Evolutionary conservation across 2,113 vertebrate species (phyloP).

Genomic region (Fregata magnificens): DNA sequence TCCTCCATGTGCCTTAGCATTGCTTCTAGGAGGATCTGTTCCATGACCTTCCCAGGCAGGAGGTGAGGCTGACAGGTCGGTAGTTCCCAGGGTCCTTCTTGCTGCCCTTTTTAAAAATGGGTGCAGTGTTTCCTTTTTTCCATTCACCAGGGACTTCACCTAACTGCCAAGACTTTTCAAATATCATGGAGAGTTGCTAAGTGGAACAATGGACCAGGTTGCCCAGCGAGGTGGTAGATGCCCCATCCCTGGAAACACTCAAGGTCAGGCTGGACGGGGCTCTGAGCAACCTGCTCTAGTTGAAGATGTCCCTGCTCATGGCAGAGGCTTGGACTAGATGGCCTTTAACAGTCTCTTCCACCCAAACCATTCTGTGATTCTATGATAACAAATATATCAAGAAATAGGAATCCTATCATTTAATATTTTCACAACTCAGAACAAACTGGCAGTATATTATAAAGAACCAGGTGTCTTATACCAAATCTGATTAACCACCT

Average conservation of each 20-base stretch:
- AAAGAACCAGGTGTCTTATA: not conserved
- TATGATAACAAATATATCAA: fast-evolving
- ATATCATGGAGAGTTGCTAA: too few species aligned
- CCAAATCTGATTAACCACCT: not conserved
- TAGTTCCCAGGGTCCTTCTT: too few species aligned
- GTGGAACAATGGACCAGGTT: too few species aligned
- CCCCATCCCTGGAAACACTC: not conserved
- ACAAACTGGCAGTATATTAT: not conserved
- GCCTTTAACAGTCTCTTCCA: not conserved
- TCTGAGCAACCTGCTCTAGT: not conserved
- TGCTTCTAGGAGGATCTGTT: too few species aligned
- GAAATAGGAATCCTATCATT: fast-evolving
- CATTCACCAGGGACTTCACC: too few species aligned
- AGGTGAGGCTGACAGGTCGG: too few species aligned
- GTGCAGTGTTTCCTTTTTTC: too few species aligned
- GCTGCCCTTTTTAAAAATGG: too few species aligned
- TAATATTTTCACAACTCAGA: not conserved
- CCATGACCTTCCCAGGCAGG: too few species aligned
- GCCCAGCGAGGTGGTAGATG: not conserved
- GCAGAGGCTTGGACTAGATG: not conserved
- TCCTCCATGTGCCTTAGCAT: too few species aligned
- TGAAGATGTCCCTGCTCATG: not conserved
- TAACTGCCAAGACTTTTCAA: too few species aligned
- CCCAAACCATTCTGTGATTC: not conserved
- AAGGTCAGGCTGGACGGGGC: not conserved